These are phyloP conservation scores for Cephus nigrinus DNA, from an alignment of 2,888 invertebrate species.

Conservation along the genomic window DNA sequence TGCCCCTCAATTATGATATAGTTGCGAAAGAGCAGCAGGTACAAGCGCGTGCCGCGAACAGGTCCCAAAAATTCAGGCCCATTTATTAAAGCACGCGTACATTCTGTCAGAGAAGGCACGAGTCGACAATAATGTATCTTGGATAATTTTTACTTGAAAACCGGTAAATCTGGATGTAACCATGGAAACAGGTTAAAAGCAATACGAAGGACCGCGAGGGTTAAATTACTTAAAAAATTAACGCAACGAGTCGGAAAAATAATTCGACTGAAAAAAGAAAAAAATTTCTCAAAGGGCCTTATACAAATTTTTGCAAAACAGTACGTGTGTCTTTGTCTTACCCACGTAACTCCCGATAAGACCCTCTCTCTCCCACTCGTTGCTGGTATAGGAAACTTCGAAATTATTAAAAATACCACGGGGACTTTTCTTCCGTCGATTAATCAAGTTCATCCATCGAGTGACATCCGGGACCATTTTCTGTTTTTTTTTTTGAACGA, in stretches of 20 bases:
- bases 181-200: not conserved
- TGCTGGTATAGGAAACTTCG: too few species aligned
- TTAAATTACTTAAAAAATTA: not conserved
- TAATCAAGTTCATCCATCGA: too few species aligned
- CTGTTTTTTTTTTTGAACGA: not conserved
- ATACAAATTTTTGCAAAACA: not conserved
- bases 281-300: not conserved
- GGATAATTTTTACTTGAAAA: not conserved
- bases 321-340: not conserved
- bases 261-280: not conserved
- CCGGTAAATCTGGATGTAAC: not conserved
- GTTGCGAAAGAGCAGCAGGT: not conserved
- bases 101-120: not conserved
- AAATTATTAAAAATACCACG: too few species aligned
- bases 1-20: slow-evolving; percentile 8
- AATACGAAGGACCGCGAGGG: not conserved
- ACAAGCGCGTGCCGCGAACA: slow-evolving; percentile 2
- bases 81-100: not conserved
- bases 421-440: too few species aligned
- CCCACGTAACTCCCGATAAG: not conserved
- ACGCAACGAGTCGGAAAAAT: not conserved
- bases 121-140: not conserved
- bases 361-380: not conserved
- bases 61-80: not conserved
- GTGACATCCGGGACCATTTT: not conserved